These are phyloP conservation scores for Meandrusa payeni DNA, from an alignment of 2,888 invertebrate genomes.

Conservation along the genomic window DNA sequence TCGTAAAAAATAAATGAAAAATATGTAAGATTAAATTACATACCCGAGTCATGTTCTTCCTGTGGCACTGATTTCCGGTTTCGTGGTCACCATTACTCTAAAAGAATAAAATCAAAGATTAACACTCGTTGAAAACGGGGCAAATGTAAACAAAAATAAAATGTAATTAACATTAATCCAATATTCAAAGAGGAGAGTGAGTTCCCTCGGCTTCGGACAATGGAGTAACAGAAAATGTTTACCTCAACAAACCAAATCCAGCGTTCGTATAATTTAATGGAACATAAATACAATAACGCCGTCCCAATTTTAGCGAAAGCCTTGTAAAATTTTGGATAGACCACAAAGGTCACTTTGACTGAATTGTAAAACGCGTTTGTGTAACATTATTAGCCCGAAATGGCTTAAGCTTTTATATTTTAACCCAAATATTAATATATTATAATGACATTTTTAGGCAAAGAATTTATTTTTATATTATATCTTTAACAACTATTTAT, in stretches of 20 bases:
- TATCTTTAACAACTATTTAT: too few relatives aligned
- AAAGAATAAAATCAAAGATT: slow-evolving; percentile 13
- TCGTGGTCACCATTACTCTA: slow-evolving; percentile 19
- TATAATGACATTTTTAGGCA: too few relatives aligned
- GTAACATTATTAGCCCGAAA: background rate
- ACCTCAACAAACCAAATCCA: slow-evolving; percentile 52
- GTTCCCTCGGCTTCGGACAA: slow-evolving; percentile 41
- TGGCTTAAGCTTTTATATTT: background rate
- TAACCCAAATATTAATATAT: too few relatives aligned
- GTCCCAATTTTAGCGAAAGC: slow-evolving; percentile 50
- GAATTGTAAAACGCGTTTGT: slow-evolving; percentile 5
- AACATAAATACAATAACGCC: slow-evolving; percentile 60
- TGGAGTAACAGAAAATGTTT: slow-evolving; percentile 55
- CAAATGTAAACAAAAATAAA: too few relatives aligned
- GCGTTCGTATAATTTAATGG: slow-evolving; percentile 58
- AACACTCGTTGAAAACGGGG: too few relatives aligned
- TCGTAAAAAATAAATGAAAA: too few relatives aligned
- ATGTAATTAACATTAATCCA: too few relatives aligned
- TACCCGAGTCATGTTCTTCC: slow-evolving; percentile 23
- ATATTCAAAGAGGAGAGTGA: slow-evolving; percentile 37
- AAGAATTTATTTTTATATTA: too few relatives aligned
- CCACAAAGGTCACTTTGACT: slow-evolving; percentile 18
- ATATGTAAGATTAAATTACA: background rate
- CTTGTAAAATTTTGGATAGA: slow-evolving; percentile 32
- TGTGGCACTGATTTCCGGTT: background rate